A percentile compares a stretch with the other conserved stretches of the same genome.
Evolutionary conservation across 1,140 invertebrate species (phyloP).

Genomic region (Drosophila nannoptera): DNA sequence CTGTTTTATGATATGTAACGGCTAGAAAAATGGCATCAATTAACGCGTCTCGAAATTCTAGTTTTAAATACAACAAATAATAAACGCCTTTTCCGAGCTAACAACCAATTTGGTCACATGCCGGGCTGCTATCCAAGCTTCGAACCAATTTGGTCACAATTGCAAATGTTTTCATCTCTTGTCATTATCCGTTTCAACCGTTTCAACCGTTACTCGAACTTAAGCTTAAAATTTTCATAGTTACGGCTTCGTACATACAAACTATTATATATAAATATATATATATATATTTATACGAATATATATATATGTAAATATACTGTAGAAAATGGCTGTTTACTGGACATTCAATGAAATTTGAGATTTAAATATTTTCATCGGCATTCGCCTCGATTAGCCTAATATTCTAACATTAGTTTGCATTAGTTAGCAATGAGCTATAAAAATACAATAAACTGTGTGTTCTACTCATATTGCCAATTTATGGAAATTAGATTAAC

Average conservation of each 20-base stretch:
- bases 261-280: slow-evolving; percentile 1
- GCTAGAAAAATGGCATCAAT: slow-evolving; percentile 65
- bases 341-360: slow-evolving; percentile 8
- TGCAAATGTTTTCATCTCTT: slow-evolving; percentile 38
- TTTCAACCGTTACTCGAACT: slow-evolving; percentile 54
- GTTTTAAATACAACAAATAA: slow-evolving; percentile 41
- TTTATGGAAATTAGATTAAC: slow-evolving; percentile 48
- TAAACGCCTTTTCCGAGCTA: slow-evolving; percentile 9
- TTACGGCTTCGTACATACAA: slow-evolving; percentile 23
- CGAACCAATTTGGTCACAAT: slow-evolving; percentile 54
- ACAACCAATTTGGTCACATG: slow-evolving; percentile 27
- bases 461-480: slow-evolving; percentile 26
- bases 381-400: no score
- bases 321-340: slow-evolving; percentile 29
- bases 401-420: no score
- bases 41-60: slow-evolving; percentile 31
- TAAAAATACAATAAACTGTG: neutral
- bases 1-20: slow-evolving; percentile 59
- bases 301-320: neutral
- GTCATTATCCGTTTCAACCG: slow-evolving; percentile 44
- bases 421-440: neutral
- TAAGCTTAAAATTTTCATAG: slow-evolving; percentile 26
- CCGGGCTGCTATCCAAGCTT: neutral
- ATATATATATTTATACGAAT: slow-evolving; percentile 17
- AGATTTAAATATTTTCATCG: no score